Conservation (phyloP, 2,888 invertebrate genomes). For the Arge pagana region DNA sequence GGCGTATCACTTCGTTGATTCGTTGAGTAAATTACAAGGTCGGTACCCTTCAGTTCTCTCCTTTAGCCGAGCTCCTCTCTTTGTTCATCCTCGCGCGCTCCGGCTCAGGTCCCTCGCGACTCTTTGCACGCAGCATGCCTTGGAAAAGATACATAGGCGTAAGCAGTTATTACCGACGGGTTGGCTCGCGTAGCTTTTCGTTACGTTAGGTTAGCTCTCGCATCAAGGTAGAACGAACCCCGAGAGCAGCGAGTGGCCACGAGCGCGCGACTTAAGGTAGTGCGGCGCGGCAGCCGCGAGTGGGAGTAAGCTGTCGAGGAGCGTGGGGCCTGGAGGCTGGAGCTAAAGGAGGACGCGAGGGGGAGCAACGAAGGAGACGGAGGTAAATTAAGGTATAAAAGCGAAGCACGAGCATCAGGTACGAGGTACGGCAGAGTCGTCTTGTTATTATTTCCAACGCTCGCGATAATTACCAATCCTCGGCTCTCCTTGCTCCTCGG, state of each 20-base stretch:
- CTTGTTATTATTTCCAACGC: constrained; percentile 7
- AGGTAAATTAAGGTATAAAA: too few relatives aligned
- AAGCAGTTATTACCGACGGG: background rate
- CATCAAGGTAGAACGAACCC: too few relatives aligned
- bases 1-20: constrained; percentile 4
- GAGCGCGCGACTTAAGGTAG: too few relatives aligned
- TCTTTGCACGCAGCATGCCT: background rate
- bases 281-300: too few relatives aligned
- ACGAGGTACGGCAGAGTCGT: too few relatives aligned
- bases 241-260: too few relatives aligned
- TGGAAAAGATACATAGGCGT: constrained; percentile 7
- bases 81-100: background rate
- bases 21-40: constrained; percentile 14
- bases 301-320: too few relatives aligned
- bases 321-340: too few relatives aligned
- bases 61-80: background rate
- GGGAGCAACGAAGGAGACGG: too few relatives aligned
- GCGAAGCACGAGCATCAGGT: background rate
- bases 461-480: constrained; percentile 21
- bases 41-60: background rate
- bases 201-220: background rate
- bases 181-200: background rate
- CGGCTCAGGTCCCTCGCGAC: background rate
- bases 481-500: background rate
- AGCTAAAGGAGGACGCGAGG: too few relatives aligned